Conservation (phyloP, 2,888 invertebrate species). For the Volucella inanis region DNA sequence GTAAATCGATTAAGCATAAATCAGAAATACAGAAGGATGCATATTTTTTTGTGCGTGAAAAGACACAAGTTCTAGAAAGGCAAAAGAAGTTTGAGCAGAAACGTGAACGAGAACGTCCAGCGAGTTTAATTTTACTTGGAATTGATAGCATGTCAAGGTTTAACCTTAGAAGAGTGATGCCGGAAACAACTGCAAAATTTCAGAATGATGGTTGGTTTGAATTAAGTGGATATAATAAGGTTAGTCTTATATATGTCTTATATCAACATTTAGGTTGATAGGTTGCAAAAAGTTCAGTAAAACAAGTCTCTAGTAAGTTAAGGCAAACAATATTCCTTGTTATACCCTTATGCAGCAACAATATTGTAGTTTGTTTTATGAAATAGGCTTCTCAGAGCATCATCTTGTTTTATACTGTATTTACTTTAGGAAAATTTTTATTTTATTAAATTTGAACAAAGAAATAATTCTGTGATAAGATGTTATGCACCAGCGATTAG, state of each 20-base stretch:
- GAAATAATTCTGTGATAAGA: too few species aligned
- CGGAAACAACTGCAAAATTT: slow-evolving; percentile 87
- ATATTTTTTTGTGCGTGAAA: slow-evolving; percentile 84
- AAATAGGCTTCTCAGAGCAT: too few species aligned
- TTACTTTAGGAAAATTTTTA: too few species aligned
- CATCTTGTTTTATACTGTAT: too few species aligned
- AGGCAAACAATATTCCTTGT: too few species aligned
- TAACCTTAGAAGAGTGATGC: slow-evolving; percentile 90
- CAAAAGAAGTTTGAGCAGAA: neutral
- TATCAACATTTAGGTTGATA: neutral
- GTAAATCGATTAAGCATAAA: slow-evolving; percentile 80
- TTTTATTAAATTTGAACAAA: too few species aligned
- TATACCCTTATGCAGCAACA: too few species aligned
- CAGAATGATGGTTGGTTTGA: slow-evolving; percentile 87
- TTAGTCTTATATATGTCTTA: slow-evolving; percentile 77
- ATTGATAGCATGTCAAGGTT: slow-evolving; percentile 93
- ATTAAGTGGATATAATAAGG: slow-evolving; percentile 89
- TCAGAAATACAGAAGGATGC: slow-evolving; percentile 81
- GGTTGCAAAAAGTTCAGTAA: too few species aligned
- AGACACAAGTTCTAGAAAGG: slow-evolving; percentile 78
- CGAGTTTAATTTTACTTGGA: slow-evolving; percentile 90
- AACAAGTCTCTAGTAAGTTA: too few species aligned
- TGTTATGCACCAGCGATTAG: too few species aligned
- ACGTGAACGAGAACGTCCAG: slow-evolving; percentile 6
- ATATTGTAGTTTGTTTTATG: too few species aligned